Conservation (phyloP, 2,888 invertebrate species). For the Spilosoma lubricipeda region DNA sequence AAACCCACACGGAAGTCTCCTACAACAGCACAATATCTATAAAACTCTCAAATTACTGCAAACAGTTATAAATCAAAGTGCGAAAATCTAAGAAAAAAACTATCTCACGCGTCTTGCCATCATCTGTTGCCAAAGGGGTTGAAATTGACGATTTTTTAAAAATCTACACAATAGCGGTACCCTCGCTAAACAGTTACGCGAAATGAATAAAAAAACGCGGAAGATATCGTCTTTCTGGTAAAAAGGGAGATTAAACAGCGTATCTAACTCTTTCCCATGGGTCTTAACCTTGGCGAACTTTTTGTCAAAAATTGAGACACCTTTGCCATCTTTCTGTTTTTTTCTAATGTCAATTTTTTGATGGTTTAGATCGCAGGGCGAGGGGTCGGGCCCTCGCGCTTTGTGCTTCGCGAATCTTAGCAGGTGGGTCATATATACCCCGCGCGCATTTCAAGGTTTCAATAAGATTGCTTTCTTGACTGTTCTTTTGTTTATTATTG, state of each 20-base stretch:
- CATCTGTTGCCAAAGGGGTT: constrained; percentile 84
- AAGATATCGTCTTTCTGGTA: constrained; percentile 73
- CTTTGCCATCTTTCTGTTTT: constrained; percentile 84
- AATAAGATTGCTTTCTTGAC: constrained; percentile 35
- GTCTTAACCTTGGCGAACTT: constrained; percentile 83
- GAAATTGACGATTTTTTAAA: constrained; percentile 67
- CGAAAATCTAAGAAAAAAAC: constrained; percentile 68
- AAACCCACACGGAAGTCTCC: constrained; percentile 67
- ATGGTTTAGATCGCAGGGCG: constrained; percentile 68
- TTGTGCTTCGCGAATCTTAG: constrained; percentile 68
- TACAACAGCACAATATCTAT: constrained; percentile 73
- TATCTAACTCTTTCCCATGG: constrained; percentile 86
- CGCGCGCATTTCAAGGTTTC: constrained; percentile 55
- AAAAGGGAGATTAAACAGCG: constrained; percentile 69
- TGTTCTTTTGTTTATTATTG: constrained; percentile 21
- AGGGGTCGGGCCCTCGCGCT: constrained; percentile 75
- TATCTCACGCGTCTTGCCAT: constrained; percentile 81
- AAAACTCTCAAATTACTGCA: constrained; percentile 85
- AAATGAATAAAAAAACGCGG: constrained; percentile 69
- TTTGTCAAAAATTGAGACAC: constrained; percentile 82
- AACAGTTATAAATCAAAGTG: constrained; percentile 84
- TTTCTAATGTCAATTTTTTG: constrained; percentile 68
- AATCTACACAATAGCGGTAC: constrained; percentile 73
- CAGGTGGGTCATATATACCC: constrained; percentile 81
- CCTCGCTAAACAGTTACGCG: constrained; percentile 75